Evolutionary conservation across 2,113 vertebrate genomes (phyloP), one percentile per base, ranked within the genome.

Genomic region (Periophthalmus modestus): DNA sequence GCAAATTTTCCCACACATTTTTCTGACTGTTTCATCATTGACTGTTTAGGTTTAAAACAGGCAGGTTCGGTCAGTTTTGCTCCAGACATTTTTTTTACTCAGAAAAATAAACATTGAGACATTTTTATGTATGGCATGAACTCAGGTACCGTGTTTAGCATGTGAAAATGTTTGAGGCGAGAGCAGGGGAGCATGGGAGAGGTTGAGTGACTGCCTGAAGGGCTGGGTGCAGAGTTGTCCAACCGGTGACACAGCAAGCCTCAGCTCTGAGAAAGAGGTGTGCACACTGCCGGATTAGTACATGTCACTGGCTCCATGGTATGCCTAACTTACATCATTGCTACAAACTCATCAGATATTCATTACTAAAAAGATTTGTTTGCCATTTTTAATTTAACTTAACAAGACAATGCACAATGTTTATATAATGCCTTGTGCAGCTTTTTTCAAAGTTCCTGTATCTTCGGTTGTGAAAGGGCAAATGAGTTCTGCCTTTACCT

Each of bases 201-300:
- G 80, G 88, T 87, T 3, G 68, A 73, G 70, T 19, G 28, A 50
- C 69, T 68, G 77, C 68, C 75, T 81, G 61, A 68, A 80, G 79
- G 68, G 77, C 77, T 78, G 82, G 79, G 88, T 85, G 83, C 68
- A 81, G 68, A 68, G 94, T 82, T 11, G 91, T 88, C 81, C 58
- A 92, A 94, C 94, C 92, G 87, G 94, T 93, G 89, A 63, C 72
- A 88, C 94, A 73, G 77, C 91, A 90, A 89, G 79, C 58, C 71
- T 28, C 76, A 73, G 84, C 89, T 89, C 89, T 91, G 89, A 85
- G 80, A 89, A 76, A 80, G 65, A 75, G 74, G 73, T 72, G 73
- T 83, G 75, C 74, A 68, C 69, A 34, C 57, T 48, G 66, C 70
- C 61, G 68, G 65, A 68, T 83, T 71, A 57, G 70, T 80, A 52